These are phyloP conservation scores for Sclerodermus sp. DNA, from an alignment of 2,888 invertebrate genomes.

Conservation along the genomic window DNA sequence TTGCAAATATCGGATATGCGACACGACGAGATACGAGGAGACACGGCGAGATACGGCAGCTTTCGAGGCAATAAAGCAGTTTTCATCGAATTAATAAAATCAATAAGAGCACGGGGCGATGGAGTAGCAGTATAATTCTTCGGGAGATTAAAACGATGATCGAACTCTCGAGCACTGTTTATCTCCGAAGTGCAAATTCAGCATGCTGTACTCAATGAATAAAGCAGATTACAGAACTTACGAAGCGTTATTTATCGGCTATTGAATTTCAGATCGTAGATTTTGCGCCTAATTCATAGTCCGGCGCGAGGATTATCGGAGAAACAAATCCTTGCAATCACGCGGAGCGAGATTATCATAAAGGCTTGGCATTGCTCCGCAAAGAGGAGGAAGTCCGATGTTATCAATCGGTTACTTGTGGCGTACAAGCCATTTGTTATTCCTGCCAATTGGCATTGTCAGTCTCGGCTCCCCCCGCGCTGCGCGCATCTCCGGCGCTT, in stretches of 20 bases:
- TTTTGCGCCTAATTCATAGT: constrained; percentile 42
- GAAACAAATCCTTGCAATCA: constrained; percentile 43
- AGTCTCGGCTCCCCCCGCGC: constrained; percentile 23
- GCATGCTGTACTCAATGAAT: constrained; percentile 32
- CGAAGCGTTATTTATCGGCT: constrained; percentile 45
- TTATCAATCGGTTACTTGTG: constrained; percentile 36
- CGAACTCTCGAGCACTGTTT: too few species aligned
- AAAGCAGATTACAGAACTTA: constrained; percentile 42
- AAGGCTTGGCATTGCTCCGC: constrained; percentile 23
- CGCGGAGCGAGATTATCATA: constrained; percentile 36
- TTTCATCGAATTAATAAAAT: too few species aligned
- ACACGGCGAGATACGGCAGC: too few species aligned
- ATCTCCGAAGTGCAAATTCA: too few species aligned
- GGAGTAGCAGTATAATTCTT: neutral
- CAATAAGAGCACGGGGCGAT: neutral
- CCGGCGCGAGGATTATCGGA: constrained; percentile 33
- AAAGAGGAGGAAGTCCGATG: constrained; percentile 27
- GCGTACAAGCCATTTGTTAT: constrained; percentile 40
- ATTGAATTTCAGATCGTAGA: constrained; percentile 47
- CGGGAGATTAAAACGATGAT: constrained; percentile 20
- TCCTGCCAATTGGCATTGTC: constrained; percentile 42
- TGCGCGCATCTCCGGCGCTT: constrained; percentile 1
- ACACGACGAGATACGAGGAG: too few species aligned
- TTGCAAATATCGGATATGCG: too few species aligned
- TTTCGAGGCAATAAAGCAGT: too few species aligned